These are phyloP conservation scores for Palloptera scutellata DNA, from an alignment of 2,888 invertebrate species.

Conservation along the genomic window DNA sequence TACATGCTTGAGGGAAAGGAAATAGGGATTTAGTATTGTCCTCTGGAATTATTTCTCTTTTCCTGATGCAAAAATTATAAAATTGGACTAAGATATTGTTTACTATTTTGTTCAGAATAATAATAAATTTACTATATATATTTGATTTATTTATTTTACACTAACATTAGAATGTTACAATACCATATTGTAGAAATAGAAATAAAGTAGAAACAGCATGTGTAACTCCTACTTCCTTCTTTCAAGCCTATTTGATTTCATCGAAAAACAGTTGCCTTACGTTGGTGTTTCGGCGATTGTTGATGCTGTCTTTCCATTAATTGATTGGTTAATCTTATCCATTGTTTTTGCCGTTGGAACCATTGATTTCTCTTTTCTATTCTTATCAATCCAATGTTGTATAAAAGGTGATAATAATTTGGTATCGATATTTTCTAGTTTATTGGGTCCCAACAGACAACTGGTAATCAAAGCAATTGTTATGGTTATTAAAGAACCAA, in stretches of 20 bases:
- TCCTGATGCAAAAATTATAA: too few species aligned
- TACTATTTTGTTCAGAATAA: too few species aligned
- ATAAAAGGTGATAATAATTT: conserved; percentile 76
- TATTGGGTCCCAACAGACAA: conserved; percentile 66
- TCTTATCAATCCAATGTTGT: conserved; percentile 66
- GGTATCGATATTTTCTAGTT: conserved; percentile 68
- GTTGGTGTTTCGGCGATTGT: conserved; percentile 42
- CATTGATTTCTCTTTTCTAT: conserved; percentile 33
- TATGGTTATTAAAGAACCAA: conserved; percentile 69
- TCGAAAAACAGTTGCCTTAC: conserved; percentile 1
- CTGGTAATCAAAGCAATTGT: conserved; percentile 67
- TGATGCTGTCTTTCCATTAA: conserved; percentile 27
- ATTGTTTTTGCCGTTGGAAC: conserved; percentile 14
- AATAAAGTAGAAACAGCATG: too few species aligned
- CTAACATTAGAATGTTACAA: too few species aligned
- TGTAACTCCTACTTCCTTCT: too few species aligned
- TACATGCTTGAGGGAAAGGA: too few species aligned
- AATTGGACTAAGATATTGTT: too few species aligned
- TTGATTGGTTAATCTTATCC: conserved; percentile 33
- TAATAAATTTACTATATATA: too few species aligned
- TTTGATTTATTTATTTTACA: too few species aligned
- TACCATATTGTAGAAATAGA: too few species aligned
- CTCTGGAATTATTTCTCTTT: too few species aligned
- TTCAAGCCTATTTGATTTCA: background rate
- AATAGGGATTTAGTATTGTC: too few species aligned